A percentile compares a stretch with the other conserved stretches of the same genome.
phyloP scores from a whole-genome alignment of 2,888 invertebrate species.

The Ischnura elegans region DNA sequence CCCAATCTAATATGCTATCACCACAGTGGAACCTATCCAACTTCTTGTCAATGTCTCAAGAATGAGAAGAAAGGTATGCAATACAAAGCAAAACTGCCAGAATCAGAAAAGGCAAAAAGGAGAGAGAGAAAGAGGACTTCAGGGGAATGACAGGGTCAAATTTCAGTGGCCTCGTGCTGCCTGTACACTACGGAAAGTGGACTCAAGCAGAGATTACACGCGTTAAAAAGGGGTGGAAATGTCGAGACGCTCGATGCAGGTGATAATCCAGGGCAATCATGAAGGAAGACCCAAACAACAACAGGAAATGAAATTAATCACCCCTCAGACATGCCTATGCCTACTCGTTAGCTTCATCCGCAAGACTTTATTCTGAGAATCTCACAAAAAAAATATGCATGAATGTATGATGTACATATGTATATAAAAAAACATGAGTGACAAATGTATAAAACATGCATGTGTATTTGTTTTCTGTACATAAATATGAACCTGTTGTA shows the following conservation, averaged over 20 bases:
- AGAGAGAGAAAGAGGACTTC: conserved; percentile 2
- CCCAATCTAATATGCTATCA: conserved; percentile 61
- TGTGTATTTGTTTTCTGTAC: conserved; percentile 62
- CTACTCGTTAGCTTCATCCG: conserved; percentile 56
- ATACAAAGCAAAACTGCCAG: conserved; percentile 60
- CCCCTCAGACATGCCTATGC: conserved; percentile 53
- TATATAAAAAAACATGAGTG: conserved; percentile 66
- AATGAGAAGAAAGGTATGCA: conserved; percentile 54
- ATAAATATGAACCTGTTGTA: conserved; percentile 60
- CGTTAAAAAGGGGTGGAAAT: background rate
- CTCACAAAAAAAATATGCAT: conserved; percentile 65
- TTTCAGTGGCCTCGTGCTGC: conserved; percentile 45
- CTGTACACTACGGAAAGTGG: conserved; percentile 35
- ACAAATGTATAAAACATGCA: conserved; percentile 65
- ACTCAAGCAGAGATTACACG: conserved; percentile 48
- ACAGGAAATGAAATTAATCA: conserved; percentile 38
- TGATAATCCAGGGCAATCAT: conserved; percentile 35
- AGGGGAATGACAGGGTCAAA: background rate
- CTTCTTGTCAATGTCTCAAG: conserved; percentile 65
- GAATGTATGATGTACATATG: conserved; percentile 61
- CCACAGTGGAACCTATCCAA: conserved; percentile 66
- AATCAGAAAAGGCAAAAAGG: conserved; percentile 57
- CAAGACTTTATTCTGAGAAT: conserved; percentile 62
- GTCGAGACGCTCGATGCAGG: conserved; percentile 15
- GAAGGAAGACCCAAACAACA: conserved; percentile 18